Evolutionary conservation across 2,888 invertebrate species (phyloP).

Genomic region (Apamea sordens): DNA sequence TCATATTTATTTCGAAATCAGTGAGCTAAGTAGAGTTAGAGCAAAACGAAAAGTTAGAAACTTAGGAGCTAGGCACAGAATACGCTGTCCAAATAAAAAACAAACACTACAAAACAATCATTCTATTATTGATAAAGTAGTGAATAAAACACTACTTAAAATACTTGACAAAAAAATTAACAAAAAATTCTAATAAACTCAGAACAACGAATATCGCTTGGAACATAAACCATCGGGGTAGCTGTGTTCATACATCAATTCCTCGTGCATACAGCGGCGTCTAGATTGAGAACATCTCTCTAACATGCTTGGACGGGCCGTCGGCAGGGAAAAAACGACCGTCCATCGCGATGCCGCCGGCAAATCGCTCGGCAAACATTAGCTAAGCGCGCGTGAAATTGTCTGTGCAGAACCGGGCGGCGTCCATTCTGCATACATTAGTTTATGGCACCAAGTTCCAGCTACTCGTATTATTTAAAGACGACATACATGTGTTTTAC

Average conservation of each 20-base stretch:
- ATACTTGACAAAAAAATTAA: not conserved
- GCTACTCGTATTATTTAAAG: conserved; percentile 73
- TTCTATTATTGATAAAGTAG: not conserved
- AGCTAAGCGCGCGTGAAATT: conserved; percentile 87
- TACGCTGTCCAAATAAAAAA: not conserved
- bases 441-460: conserved; percentile 71
- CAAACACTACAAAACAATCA: not conserved
- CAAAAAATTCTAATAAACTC: not conserved
- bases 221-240: conserved; percentile 33
- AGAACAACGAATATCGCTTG: conserved; percentile 1
- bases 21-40: not conserved
- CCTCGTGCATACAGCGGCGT: conserved; percentile 50
- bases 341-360: conserved; percentile 77
- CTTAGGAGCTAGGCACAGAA: no score
- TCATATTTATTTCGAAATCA: not conserved
- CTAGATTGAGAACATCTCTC: conserved; percentile 64
- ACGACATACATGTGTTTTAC: conserved; percentile 64
- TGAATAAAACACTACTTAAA: not conserved
- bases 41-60: not conserved
- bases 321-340: conserved; percentile 72
- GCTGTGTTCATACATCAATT: conserved; percentile 57
- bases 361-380: conserved; percentile 87
- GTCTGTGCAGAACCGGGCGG: conserved; percentile 77
- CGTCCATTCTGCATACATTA: conserved; percentile 79
- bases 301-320: conserved; percentile 70